A percentile compares a stretch with the other conserved stretches of the same genome.
phyloP scores from a whole-genome alignment of 1,140 invertebrate genomes.

The Tenebrio molitor region DNA sequence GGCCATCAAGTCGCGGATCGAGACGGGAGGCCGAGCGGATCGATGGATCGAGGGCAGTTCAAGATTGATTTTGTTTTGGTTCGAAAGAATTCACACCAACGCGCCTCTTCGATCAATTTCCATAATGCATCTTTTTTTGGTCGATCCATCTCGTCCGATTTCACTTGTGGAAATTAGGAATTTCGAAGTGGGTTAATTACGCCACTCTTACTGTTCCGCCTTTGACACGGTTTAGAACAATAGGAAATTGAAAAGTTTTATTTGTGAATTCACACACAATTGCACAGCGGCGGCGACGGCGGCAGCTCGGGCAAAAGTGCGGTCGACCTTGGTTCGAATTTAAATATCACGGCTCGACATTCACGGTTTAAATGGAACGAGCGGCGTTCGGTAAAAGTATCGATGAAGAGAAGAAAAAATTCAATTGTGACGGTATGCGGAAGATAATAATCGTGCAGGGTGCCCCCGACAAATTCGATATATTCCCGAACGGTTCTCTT shows the following conservation, averaged over 20 bases:
- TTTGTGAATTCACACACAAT: no score
- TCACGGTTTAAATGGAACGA: conserved; percentile 1
- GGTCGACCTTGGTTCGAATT: conserved; percentile 8
- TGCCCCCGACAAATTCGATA: conserved; percentile 23
- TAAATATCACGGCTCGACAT: conserved; percentile 13
- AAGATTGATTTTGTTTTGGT: no score
- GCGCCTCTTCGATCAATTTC: no score
- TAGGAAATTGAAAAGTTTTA: no score
- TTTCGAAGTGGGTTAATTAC: conserved; percentile 21
- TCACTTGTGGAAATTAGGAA: not conserved
- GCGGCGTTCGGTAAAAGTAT: conserved; percentile 9
- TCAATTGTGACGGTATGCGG: conserved; percentile 7
- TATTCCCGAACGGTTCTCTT: conserved; percentile 19
- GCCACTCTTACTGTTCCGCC: conserved; percentile 3
- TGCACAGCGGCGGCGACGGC: no score
- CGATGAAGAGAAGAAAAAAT: not conserved
- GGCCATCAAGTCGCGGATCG: no score
- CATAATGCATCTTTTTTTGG: no score
- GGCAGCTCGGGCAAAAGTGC: not conserved
- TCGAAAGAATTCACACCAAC: no score
- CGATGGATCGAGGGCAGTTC: no score
- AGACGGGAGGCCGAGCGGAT: no score
- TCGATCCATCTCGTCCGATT: no score
- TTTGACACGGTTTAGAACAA: not conserved
- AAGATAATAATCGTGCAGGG: conserved; percentile 6